Conservation (phyloP, 2,113 vertebrate species). For the Eulacestoma nigropectus region DNA sequence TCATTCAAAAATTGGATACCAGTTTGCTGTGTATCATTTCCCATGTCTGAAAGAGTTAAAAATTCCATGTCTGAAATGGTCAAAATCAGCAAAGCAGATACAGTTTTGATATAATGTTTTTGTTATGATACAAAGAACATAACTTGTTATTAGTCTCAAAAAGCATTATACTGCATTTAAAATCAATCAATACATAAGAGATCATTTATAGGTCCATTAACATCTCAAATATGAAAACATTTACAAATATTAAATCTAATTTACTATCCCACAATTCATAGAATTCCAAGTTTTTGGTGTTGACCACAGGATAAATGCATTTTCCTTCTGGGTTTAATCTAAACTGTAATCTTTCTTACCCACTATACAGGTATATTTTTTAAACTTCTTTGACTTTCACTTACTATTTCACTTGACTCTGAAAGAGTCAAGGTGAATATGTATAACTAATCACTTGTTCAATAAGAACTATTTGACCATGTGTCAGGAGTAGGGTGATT, state of each 20-base stretch:
- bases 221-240: background rate
- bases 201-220: background rate
- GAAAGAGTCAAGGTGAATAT: no score
- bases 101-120: background rate
- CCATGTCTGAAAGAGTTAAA: background rate
- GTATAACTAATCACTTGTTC: no score
- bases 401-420: no score
- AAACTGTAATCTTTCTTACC: slow-evolving; percentile 24
- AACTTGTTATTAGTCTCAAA: background rate
- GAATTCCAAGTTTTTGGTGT: slow-evolving; percentile 14
- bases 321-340: slow-evolving; percentile 23
- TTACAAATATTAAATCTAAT: background rate
- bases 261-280: slow-evolving; percentile 21
- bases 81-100: background rate
- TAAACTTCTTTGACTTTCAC: background rate
- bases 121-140: background rate
- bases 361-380: slow-evolving; percentile 11
- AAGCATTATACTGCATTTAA: background rate
- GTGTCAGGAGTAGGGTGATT: no score
- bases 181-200: background rate
- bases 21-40: background rate
- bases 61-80: background rate
- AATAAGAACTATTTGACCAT: no score
- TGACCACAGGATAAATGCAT: slow-evolving; percentile 25
- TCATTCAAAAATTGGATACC: background rate